Conservation (phyloP, 2,888 invertebrate genomes). For the Chrysodeixis includens region DNA sequence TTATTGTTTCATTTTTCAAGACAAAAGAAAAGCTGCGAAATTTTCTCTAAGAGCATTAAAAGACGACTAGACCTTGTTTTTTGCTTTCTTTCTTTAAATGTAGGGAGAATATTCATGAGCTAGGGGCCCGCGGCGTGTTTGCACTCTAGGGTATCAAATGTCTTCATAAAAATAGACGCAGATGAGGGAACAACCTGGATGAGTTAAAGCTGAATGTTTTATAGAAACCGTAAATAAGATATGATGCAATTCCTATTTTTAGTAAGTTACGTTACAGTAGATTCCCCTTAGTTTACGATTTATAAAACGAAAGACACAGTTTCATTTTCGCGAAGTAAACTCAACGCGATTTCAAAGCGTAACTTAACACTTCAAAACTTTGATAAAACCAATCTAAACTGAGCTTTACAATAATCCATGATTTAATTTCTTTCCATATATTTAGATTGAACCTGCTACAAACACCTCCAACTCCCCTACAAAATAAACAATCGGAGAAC, state of each 20-base stretch:
- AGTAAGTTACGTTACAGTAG: too few relatives aligned
- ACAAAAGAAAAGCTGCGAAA: conserved; percentile 30
- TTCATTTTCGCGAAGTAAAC: too few relatives aligned
- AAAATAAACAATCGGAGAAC: conserved; percentile 32
- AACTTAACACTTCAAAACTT: neutral
- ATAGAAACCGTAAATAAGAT: neutral
- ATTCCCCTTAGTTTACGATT: too few relatives aligned
- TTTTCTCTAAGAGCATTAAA: conserved; percentile 36
- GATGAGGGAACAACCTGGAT: conserved; percentile 11
- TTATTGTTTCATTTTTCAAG: conserved; percentile 46
- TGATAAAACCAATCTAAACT: neutral
- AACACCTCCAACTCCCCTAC: conserved; percentile 12
- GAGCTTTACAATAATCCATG: neutral
- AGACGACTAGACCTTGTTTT: conserved; percentile 9
- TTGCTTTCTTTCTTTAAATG: conserved; percentile 25
- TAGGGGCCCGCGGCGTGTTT: conserved; percentile 32
- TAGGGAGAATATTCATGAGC: conserved; percentile 45
- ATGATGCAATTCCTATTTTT: too few relatives aligned
- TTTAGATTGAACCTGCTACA: neutral
- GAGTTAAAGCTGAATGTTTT: neutral
- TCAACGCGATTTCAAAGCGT: too few relatives aligned
- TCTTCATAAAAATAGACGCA: conserved; percentile 14
- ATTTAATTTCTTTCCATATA: neutral
- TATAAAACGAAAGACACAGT: too few relatives aligned
- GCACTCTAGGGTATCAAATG: conserved; percentile 37